Evolutionary conservation across 2,797 vertebrate species (phyloP).

Genomic region (Peromyscus nudipes): DNA sequence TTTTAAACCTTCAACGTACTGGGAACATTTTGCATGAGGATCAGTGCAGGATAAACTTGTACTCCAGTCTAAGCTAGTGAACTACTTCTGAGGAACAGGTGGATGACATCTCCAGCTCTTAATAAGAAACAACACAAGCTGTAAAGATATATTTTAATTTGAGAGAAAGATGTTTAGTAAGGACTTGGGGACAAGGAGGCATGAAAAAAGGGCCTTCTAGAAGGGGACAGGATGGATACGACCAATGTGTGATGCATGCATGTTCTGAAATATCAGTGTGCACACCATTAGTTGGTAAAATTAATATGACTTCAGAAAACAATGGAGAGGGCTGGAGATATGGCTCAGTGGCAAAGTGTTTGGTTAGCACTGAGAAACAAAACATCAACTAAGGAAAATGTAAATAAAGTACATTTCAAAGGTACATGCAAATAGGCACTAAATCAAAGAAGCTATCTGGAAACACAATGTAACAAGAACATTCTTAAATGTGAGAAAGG

Average conservation of each 20-base stretch:
- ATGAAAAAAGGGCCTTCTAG: not conserved
- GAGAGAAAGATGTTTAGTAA: not conserved
- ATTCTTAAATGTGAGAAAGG: slow-evolving; percentile 31
- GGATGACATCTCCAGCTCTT: not conserved
- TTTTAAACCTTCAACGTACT: slow-evolving; percentile 59
- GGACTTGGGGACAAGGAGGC: no score
- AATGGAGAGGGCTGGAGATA: not conserved
- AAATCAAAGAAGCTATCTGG: not conserved
- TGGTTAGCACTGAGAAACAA: not conserved
- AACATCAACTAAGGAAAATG: not conserved
- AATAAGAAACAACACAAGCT: not conserved
- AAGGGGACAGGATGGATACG: not conserved
- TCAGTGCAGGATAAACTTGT: not conserved
- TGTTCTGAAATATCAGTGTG: not conserved
- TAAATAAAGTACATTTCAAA: slow-evolving; percentile 19
- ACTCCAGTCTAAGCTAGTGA: slow-evolving; percentile 29
- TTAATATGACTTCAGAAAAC: not conserved
- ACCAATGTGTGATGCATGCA: not conserved
- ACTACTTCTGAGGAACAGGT: slow-evolving; percentile 39
- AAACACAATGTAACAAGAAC: not conserved
- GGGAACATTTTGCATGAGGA: slow-evolving; percentile 10
- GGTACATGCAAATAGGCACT: not conserved
- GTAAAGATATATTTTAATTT: slow-evolving; percentile 26
- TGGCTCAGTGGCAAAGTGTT: not conserved
- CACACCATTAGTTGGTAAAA: not conserved